Base-by-base conservation (phyloP, 1,140 invertebrate genomes). In the Archivesica marissinica region DNA sequence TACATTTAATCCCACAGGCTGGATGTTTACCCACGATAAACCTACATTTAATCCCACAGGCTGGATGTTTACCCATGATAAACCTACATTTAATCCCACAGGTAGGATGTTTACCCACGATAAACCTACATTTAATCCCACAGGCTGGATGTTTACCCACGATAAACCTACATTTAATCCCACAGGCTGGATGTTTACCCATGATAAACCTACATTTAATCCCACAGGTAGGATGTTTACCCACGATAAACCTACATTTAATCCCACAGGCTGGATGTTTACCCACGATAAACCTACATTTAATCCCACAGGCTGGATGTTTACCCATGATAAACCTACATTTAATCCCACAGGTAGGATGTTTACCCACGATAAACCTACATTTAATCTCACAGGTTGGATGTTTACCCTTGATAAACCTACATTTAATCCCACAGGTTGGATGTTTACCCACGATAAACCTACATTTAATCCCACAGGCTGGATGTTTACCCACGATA, bases 251-350 rank as follows among this genome's bases (percentile, higher is more conserved):
- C 50, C 50, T n/a, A 52, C 17, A 52, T 52, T 52, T 20, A 7
- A 20, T 52, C 17, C 50, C 17, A 20, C 17, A 52, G 17, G 50
- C 25, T n/a, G 23, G n/a, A n/a, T n/a, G n/a, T n/a, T n/a, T n/a
- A n/a, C n/a, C n/a, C 25, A n/a, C n/a, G 4, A 52, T 52, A 52
- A 20, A 7, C 17, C 17, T n/a, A 4, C 50, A 52, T 4, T 52
- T 17, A 9, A 17, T 47, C 44, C 44, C 7, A 17, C 17, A 47
- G 44, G 44, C 17, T n/a, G n/a, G n/a, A n/a, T n/a, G n/a, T n/a
- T n/a, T n/a, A n/a, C n/a, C n/a, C n/a, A 47, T 91, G 97, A 98
- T 94, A 98, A 98, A 96, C 97, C 98, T 39, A 90, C 92, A 33
- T 89, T 90, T 96, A 50, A 64, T n/a, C 38, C 11, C 2, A 28